Evolutionary conservation across 2,797 vertebrate genomes (phyloP).

Genomic region (Phrynocephalus guinanensis): DNA sequence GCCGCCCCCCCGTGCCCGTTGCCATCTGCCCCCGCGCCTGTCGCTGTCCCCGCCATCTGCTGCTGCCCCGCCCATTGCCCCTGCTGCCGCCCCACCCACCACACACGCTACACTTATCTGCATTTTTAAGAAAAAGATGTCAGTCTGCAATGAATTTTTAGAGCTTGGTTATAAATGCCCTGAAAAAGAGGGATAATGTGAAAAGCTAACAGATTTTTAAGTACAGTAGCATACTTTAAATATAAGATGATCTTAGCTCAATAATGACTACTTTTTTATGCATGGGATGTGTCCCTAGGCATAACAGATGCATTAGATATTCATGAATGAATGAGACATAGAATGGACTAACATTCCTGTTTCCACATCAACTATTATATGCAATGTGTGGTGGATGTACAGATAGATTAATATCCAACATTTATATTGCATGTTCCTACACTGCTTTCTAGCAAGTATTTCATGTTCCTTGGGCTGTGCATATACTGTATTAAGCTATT

Average conservation of each 20-base stretch:
- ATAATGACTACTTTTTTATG: constrained; percentile 82
- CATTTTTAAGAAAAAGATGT: background rate
- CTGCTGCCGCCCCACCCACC: no score
- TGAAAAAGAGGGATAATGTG: constrained; percentile 26
- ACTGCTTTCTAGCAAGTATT: constrained; percentile 23
- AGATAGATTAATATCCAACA: constrained; percentile 62
- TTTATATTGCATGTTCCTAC: constrained; percentile 64
- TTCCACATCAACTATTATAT: background rate
- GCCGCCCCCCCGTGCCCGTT: no score
- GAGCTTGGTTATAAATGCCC: constrained; percentile 31
- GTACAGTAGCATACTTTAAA: constrained; percentile 47
- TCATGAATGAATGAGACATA: constrained; percentile 76
- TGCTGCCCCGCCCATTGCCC: no score
- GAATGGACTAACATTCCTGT: constrained; percentile 75
- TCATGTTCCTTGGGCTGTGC: constrained; percentile 53
- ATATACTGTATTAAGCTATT: constrained; percentile 1
- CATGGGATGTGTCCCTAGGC: constrained; percentile 82
- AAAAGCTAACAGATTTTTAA: constrained; percentile 44
- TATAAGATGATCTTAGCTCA: constrained; percentile 74
- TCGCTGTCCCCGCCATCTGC: no score
- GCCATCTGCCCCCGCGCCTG: no score
- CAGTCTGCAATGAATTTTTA: constrained; percentile 31
- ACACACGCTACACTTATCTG: background rate
- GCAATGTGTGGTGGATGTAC: background rate
- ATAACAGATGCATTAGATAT: constrained; percentile 77